Evolutionary conservation across 1,140 invertebrate species (phyloP).

Genomic region (roundworm (Caenorhabditis elegans)): WBcel235 BX284602.5:13474001-13474500

Average conservation of each 20-base stretch:
- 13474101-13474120: conserved; percentile 16
- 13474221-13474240: conserved; percentile 22
- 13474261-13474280: conserved; percentile 9
- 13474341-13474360: too few species aligned
- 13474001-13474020: background rate
- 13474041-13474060: background rate
- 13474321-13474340: too few species aligned
- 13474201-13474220: background rate
- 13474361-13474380: too few species aligned
- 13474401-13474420: too few species aligned
- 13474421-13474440: too few species aligned
- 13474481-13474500: too few species aligned
- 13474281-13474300: background rate
- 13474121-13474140: background rate
- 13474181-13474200: background rate
- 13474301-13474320: background rate
- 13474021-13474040: background rate
- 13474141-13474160: conserved; percentile 3
- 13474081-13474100: background rate
- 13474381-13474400: too few species aligned
- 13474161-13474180: background rate
- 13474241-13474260: background rate
- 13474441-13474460: too few species aligned
- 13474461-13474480: too few species aligned
- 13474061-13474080: conserved; percentile 21